Percentiles rank a stretch among this genome's conserved stretches.
These are phyloP conservation scores for Palythoa caribaeorum DNA, from an alignment of 92 coral and sea anemone genomes.

Conservation along the genomic window DNA sequence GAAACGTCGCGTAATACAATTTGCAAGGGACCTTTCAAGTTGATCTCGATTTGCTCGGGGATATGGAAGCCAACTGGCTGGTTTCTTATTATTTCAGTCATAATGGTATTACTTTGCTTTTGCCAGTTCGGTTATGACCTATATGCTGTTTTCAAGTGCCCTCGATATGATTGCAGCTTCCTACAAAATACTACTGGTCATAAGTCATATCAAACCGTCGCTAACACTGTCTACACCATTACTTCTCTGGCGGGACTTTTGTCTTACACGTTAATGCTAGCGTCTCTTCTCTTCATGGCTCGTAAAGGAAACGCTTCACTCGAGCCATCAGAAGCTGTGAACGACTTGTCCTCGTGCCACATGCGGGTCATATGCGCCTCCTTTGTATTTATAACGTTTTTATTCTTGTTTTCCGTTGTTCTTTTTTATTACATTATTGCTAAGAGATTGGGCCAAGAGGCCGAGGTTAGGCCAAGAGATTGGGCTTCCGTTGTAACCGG, in stretches of 20 bases:
- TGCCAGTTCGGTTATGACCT: slow-evolving; percentile 76
- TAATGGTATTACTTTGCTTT: slow-evolving; percentile 25
- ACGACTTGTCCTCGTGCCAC: slow-evolving; percentile 57
- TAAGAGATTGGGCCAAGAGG: slow-evolving; percentile 2
- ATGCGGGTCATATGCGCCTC: slow-evolving; percentile 46
- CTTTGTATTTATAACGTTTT: slow-evolving; percentile 30
- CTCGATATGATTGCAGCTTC: slow-evolving; percentile 76
- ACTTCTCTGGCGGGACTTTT: slow-evolving; percentile 69
- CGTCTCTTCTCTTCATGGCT: slow-evolving; percentile 54
- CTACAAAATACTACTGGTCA: slow-evolving; percentile 59
- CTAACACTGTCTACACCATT: slow-evolving; percentile 76
- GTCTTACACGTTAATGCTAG: slow-evolving; percentile 64
- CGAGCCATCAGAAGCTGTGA: slow-evolving; percentile 47
- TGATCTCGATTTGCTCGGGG: slow-evolving; percentile 56
- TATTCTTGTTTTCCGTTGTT: slow-evolving; percentile 64
- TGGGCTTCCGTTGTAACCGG: slow-evolving; percentile 67
- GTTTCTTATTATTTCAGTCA: slow-evolving; percentile 50
- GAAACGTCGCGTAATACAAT: background rate
- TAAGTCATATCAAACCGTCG: slow-evolving; percentile 53
- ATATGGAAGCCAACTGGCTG: slow-evolving; percentile 68
- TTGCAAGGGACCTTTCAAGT: slow-evolving; percentile 39
- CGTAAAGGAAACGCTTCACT: slow-evolving; percentile 19
- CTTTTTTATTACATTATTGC: slow-evolving; percentile 72
- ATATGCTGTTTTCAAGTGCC: slow-evolving; percentile 70
- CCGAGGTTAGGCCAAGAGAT: slow-evolving; percentile 18